Evolutionary conservation across 2,113 vertebrate species (phyloP).

Genomic region (Oreotrochilus melanogaster): DNA sequence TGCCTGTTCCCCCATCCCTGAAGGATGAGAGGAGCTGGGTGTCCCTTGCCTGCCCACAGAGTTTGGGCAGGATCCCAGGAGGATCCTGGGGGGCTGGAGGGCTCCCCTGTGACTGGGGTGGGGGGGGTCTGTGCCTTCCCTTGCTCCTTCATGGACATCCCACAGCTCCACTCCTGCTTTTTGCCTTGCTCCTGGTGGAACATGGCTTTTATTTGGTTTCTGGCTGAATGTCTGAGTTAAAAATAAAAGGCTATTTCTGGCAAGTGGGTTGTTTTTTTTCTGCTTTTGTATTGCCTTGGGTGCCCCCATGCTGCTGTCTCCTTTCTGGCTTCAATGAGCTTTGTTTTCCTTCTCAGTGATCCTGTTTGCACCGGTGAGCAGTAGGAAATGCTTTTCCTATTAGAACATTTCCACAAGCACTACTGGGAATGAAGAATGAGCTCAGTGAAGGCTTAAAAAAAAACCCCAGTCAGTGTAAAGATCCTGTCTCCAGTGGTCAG

Average conservation of each 20-base stretch:
- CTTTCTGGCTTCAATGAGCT: conserved; percentile 44
- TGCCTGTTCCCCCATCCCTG: rapidly evolving
- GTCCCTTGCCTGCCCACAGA: background rate
- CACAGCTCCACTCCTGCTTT: background rate
- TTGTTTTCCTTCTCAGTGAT: conserved; percentile 52
- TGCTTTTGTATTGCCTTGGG: conserved; percentile 21
- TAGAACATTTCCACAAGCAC: background rate
- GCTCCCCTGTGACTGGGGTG: background rate
- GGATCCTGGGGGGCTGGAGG: background rate
- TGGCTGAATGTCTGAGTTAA: conserved; percentile 52
- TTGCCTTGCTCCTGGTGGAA: background rate
- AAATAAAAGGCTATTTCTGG: conserved; percentile 68
- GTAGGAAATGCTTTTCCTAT: conserved; percentile 47
- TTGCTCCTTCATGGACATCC: background rate
- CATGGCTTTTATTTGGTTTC: conserved; percentile 51
- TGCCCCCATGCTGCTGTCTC: conserved; percentile 46
- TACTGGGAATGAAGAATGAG: background rate
- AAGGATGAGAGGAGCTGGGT: background rate
- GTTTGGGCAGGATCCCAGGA: no score
- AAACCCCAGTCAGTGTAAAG: background rate
- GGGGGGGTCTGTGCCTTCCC: background rate
- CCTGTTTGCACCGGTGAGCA: conserved; percentile 48
- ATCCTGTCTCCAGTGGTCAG: background rate
- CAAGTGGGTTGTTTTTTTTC: background rate
- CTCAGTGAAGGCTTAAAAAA: conserved; percentile 4